Conservation (phyloP, 2,888 invertebrate species). For the Digitonthophagus gazella region DNA sequence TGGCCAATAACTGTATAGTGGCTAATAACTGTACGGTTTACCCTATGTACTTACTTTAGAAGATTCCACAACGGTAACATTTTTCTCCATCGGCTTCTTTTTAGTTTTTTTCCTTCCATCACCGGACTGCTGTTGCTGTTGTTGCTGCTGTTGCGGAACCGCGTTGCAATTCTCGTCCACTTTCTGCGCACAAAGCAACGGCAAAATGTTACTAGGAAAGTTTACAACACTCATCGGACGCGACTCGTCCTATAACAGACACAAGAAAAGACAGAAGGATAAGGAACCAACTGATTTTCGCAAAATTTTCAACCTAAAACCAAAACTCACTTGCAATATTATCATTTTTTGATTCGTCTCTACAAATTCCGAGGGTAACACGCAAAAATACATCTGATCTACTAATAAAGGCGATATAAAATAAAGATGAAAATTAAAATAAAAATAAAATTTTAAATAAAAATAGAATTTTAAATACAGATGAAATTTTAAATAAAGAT, state of each 20-base stretch:
- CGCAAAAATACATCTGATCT: no score
- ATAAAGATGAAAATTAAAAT: no score
- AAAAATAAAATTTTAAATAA: no score
- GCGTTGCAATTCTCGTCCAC: constrained; percentile 82
- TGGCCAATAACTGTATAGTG: no score
- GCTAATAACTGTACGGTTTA: neutral
- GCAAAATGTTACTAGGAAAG: constrained; percentile 9
- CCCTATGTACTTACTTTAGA: constrained; percentile 47
- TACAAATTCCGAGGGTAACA: no score
- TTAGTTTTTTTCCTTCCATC: constrained; percentile 56
- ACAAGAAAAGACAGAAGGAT: constrained; percentile 1
- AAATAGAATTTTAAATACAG: no score
- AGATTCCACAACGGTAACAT: constrained; percentile 49
- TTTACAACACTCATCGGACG: constrained; percentile 40
- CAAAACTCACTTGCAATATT: neutral
- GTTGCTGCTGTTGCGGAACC: constrained; percentile 53
- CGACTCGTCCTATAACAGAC: constrained; percentile 43
- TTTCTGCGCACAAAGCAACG: constrained; percentile 26
- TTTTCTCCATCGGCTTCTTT: constrained; percentile 59
- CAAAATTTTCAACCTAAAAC: neutral
- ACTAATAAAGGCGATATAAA: no score
- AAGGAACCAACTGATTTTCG: neutral
- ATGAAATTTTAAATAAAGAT: no score
- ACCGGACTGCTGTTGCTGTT: constrained; percentile 50
- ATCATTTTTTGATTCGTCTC: neutral